A percentile compares a stretch with the other conserved stretches of the same genome.
These are phyloP conservation scores for Chrysogorgia sp. DNA, from an alignment of 92 coral and sea anemone species.

Conservation along the genomic window DNA sequence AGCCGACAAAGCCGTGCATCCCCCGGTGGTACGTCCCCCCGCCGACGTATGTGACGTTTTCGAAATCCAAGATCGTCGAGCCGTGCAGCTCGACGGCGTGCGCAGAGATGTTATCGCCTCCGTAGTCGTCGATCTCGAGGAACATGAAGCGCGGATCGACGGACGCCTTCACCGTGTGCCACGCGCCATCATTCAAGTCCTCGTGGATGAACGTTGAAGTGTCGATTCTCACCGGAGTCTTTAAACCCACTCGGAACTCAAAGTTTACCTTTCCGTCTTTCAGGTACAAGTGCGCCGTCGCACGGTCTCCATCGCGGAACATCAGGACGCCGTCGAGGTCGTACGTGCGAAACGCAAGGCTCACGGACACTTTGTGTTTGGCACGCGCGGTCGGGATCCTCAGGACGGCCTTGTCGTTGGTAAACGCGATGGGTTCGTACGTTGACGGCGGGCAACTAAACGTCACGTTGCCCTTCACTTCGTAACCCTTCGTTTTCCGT, in stretches of 20 bases:
- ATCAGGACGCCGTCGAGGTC: constrained; percentile 73
- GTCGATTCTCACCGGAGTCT: constrained; percentile 68
- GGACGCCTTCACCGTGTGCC: constrained; percentile 89
- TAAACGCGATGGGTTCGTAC: constrained; percentile 74
- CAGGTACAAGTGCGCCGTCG: constrained; percentile 69
- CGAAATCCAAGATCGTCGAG: constrained; percentile 42
- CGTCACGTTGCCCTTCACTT: constrained; percentile 49
- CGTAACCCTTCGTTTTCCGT: constrained; percentile 42
- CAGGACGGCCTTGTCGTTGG: constrained; percentile 64
- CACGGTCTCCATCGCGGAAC: constrained; percentile 58
- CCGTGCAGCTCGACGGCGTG: not conserved
- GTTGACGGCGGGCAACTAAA: constrained; percentile 58
- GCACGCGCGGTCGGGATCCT: constrained; percentile 63
- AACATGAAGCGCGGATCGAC: constrained; percentile 64
- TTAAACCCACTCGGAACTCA: constrained; percentile 65
- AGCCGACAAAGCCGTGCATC: constrained; percentile 85
- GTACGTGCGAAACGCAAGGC: constrained; percentile 79
- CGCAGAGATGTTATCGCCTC: constrained; percentile 44
- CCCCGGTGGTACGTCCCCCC: constrained; percentile 60
- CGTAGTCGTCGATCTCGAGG: constrained; percentile 69
- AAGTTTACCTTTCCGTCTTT: constrained; percentile 68
- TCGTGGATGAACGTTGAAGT: constrained; percentile 51
- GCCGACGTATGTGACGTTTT: constrained; percentile 67
- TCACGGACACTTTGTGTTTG: constrained; percentile 62
- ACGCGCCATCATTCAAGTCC: constrained; percentile 81